Evolutionary conservation across 2,113 vertebrate genomes (phyloP), one percentile per base, ranked within the genome.

Genomic region (Castor canadensis): DNA sequence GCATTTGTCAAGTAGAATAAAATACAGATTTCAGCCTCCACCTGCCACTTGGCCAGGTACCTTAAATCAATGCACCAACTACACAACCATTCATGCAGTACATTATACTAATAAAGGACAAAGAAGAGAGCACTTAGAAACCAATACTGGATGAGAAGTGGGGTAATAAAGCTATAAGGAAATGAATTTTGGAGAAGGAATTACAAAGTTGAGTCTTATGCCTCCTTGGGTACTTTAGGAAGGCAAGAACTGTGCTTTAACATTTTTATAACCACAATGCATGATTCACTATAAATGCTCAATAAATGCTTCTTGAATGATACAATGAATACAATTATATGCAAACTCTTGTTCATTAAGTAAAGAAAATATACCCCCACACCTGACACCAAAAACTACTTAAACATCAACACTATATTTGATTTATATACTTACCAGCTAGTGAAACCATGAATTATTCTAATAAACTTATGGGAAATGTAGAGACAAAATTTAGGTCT

Each of bases 201-300:
- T 45, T 69, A 40, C 80, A 93, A 11, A 66, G 1, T 85, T 85
- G 47, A 81, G 43, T 92, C 19, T 0, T 86, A 5, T 9, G 8
- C 22, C 38, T 84, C 54, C 52, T 89, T 58, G n/a, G n/a, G 6
- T 76, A 81, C 35, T 93, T 72, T 56, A 86, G 60, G 32, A 88
- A 79, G 35, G 32, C 32, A 91, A 94, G 24, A 95, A 75, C 28
- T 89, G 28, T 91, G 28, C 26, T 95, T 94, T 87, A 80, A 77
- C 24, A 58, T 84, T 71, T 90, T 93, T 88, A 80, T 30, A 93
- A 30, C 28, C n/a, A 54, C 7, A 69, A 10, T 90, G 7, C 84
- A 80, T 26, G 30, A 38, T 49, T 94, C 24, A 47, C 28, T 80
- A 38, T 67, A 85, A 38, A 91, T 60, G 19, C 80, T 95, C 72